Conservation (phyloP, 1,140 invertebrate genomes). For the Liolophura sinensis region DNA sequence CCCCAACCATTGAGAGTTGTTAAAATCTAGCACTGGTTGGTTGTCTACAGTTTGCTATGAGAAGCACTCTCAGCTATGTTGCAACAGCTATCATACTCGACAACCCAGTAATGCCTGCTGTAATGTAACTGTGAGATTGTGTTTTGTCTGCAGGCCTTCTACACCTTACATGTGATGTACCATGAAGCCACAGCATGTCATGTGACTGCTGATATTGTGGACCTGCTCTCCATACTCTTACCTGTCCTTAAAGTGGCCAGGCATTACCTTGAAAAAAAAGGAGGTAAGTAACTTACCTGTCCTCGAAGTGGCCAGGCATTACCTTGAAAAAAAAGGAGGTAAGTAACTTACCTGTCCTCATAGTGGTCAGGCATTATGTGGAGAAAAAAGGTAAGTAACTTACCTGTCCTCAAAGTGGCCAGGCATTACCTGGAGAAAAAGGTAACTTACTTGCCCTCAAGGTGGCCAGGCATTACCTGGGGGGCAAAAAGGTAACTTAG, state of each 20-base stretch:
- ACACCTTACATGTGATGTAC: constrained; percentile 90
- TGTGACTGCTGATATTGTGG: constrained; percentile 79
- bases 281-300: constrained; percentile 63
- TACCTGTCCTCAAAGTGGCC: constrained; percentile 71
- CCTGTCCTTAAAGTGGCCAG: constrained; percentile 74
- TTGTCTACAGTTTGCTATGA: neutral
- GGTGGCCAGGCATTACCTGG: constrained; percentile 64
- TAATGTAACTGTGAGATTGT: neutral
- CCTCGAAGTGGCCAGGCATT: constrained; percentile 69
- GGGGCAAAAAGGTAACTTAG: constrained; percentile 47
- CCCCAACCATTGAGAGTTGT: neutral
- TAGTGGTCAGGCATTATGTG: constrained; percentile 65
- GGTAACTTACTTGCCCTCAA: constrained; percentile 68
- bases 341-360: constrained; percentile 66
- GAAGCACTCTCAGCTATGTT: neutral
- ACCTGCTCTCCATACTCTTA: constrained; percentile 77
- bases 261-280: constrained; percentile 45
- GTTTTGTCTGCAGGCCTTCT: constrained; percentile 70
- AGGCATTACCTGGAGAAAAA: constrained; percentile 42
- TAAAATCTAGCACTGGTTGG: neutral
- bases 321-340: constrained; percentile 51
- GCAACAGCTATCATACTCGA: too few species aligned
- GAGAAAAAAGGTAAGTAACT: constrained; percentile 47
- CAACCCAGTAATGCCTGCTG: too few species aligned
- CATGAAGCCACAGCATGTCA: constrained; percentile 91